These are phyloP conservation scores for Stenopsyche tienmushanensis DNA, from an alignment of 1,140 invertebrate species.

Conservation along the genomic window DNA sequence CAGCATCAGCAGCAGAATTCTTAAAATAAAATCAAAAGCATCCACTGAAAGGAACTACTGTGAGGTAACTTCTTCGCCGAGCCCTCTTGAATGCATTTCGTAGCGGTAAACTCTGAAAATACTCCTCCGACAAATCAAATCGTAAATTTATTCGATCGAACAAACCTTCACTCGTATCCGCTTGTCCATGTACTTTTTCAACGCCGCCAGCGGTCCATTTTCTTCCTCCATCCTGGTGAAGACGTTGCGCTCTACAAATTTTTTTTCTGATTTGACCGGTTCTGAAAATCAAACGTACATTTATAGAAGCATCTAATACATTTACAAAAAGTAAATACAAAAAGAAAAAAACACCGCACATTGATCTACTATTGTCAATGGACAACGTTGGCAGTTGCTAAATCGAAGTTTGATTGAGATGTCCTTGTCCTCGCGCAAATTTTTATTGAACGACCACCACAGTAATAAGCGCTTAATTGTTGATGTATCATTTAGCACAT, in stretches of 20 bases:
- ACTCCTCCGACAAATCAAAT: too few relatives aligned
- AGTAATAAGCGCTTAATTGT: not conserved
- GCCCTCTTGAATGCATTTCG: too few relatives aligned
- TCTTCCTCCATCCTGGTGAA: conserved; percentile 62
- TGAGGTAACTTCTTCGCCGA: too few relatives aligned
- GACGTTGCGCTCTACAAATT: too few relatives aligned
- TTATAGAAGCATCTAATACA: not conserved
- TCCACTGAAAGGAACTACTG: too few relatives aligned
- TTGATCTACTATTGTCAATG: too few relatives aligned
- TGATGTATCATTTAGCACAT: not conserved
- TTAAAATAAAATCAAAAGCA: too few relatives aligned
- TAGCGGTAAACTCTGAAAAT: too few relatives aligned
- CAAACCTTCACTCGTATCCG: conserved; percentile 67
- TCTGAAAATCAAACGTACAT: conserved; percentile 4
- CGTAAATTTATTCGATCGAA: too few relatives aligned
- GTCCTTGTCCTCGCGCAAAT: not conserved
- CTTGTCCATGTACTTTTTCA: conserved; percentile 63
- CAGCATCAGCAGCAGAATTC: too few relatives aligned
- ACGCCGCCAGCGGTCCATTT: conserved; percentile 62
- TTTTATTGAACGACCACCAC: not conserved
- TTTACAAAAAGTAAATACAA: too few relatives aligned
- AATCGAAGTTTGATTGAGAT: not conserved
- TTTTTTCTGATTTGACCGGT: conserved; percentile 13
- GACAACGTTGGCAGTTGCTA: not conserved
- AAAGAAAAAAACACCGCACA: too few relatives aligned